Percentiles rank a stretch among this genome's conserved stretches.
Evolutionary conservation across 2,113 vertebrate genomes (phyloP).

Genomic region (Cebidichthys violaceus): DNA sequence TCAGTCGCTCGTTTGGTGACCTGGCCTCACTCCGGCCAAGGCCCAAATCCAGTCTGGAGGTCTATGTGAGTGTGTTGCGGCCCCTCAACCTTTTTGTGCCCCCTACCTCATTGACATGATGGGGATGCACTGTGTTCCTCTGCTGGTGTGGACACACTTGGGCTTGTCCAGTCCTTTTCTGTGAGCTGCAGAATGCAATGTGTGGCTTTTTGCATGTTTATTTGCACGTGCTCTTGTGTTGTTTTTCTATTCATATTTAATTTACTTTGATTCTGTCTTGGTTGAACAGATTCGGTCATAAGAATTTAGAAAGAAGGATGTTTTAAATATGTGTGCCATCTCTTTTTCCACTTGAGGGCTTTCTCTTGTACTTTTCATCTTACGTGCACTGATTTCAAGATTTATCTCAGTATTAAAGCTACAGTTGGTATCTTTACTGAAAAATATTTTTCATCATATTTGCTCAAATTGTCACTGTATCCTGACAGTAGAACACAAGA

Average conservation of each 20-base stretch:
- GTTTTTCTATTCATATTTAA: constrained; percentile 6
- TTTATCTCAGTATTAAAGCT: background rate
- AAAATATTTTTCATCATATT: background rate
- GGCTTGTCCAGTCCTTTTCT: constrained; percentile 28
- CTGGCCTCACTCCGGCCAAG: constrained; percentile 93
- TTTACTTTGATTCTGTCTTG: constrained; percentile 8
- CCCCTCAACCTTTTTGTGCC: constrained; percentile 55
- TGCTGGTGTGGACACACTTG: constrained; percentile 40
- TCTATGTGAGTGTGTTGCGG: constrained; percentile 92
- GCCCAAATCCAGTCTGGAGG: constrained; percentile 92
- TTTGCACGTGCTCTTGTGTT: constrained; percentile 43
- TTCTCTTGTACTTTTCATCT: constrained; percentile 13
- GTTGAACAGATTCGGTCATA: background rate
- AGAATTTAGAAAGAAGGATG: background rate
- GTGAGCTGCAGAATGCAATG: constrained; percentile 29
- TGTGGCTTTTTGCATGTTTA: constrained; percentile 50
- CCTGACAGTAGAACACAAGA: background rate
- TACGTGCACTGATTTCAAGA: constrained; percentile 21
- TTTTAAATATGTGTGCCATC: constrained; percentile 11
- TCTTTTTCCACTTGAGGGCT: constrained; percentile 10
- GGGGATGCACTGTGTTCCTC: background rate
- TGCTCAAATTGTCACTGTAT: background rate
- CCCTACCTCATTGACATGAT: constrained; percentile 10
- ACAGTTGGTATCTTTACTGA: background rate
- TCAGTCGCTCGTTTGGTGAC: constrained; percentile 95